These are phyloP conservation scores for Anser brachyrhynchus DNA, from an alignment of 2,113 vertebrate genomes.

Conservation along the genomic window DNA sequence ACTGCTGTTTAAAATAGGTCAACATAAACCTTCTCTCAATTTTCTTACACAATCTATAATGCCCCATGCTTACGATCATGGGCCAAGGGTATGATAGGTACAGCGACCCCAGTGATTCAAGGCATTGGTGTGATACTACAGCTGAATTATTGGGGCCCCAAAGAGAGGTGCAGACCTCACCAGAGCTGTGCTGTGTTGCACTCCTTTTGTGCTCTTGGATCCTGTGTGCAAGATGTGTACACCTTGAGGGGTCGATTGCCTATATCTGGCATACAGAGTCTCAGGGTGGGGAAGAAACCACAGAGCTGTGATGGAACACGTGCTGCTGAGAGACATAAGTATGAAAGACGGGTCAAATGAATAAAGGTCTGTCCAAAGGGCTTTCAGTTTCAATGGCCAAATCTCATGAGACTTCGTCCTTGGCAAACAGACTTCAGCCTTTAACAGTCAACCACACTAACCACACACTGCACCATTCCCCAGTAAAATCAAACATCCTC, in stretches of 20 bases:
- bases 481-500: background rate
- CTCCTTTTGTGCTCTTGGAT: background rate
- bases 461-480: background rate
- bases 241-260: background rate
- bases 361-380: background rate
- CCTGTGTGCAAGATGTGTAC: background rate
- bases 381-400: background rate
- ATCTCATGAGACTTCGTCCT: background rate
- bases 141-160: background rate
- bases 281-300: background rate
- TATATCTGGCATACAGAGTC: background rate
- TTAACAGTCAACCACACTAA: background rate
- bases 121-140: background rate
- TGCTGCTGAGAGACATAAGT: fast-evolving
- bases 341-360: background rate
- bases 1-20: background rate
- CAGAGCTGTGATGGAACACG: background rate
- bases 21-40: background rate
- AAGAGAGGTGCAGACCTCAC: background rate
- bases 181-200: background rate
- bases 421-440: background rate
- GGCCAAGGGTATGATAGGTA: background rate
- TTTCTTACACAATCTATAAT: background rate
- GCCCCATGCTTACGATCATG: background rate
- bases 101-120: background rate